Base-by-base conservation (phyloP, 2,113 vertebrate species). In the Todiramphus saurophagus region DNA sequence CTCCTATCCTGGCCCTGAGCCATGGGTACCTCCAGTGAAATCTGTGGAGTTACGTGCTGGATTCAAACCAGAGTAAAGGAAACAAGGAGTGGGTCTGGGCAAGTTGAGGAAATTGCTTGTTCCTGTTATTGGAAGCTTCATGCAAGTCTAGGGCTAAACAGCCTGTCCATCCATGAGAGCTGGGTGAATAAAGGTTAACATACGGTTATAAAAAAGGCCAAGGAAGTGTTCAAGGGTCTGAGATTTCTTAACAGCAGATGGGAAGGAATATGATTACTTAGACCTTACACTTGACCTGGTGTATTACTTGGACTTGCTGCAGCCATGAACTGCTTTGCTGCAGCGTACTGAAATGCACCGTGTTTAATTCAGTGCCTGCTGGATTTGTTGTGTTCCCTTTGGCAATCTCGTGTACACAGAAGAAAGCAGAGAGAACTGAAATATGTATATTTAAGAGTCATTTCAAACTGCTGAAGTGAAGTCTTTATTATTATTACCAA, bases 21-120 rank as follows among this genome's bases (percentile, higher is more conserved):
- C 37, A 10, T 20, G n/a, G 43, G 46, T 68, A 78, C 11, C 28
- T 84, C 31, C 43, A 39, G 17, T 73, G 67, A 90, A 76, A 93
- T 64, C 25, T 1, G 0, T 64, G 43, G 11, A 39, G 21, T 59
- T 63, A 12, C 4, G 24, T 41, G 7, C 43, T 5, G 1, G 30
- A 58, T 28, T 72, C 70, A 81, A 68, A 84, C 16, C 56, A 67
- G 7, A 67, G 11, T 55, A 37, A 84, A 78, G 20, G 16, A 87
- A 89, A 72, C 25, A 28, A 51, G 56, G 37, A 88, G 64, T 30
- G 25, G 43, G 6, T 33, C 39, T 73, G 66, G 16, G 43, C 24
- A 94, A 70, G 30, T 37, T n/a, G 55, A 51, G 55, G 15, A 60
- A 77, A 79, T 78, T 16, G 31, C 60, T 20, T 4, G 1, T 84